Base-by-base conservation (phyloP, 2,888 invertebrate genomes). In the Galerucella nymphaeae region DNA sequence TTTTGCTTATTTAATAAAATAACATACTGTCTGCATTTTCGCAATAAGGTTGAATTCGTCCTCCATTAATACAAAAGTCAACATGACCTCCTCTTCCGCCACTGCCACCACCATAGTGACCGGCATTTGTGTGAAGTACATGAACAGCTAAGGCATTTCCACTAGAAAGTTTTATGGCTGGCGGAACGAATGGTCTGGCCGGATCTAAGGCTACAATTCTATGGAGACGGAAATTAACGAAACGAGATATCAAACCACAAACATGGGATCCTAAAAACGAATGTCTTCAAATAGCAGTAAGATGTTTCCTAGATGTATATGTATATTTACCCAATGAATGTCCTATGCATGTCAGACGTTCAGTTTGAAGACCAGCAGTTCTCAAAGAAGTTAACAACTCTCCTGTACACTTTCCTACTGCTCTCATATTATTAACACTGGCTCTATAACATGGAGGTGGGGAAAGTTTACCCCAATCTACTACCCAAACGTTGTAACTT, bases 51-150 rank as follows among this genome's bases (percentile, higher is more conserved):
- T 94, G 94, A 71, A 90, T 88, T 71, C 90, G 86, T n/a, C 30
- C 30, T 38, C 30, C 30, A 9, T 38, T 38, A 38, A 38, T 38
- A 38, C 30, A 38, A 38, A 38, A 38, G 30, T 38, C 30, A 8
- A 38, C 30, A 38, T 38, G 30, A 38, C 30, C 30, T 38, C 30
- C 30, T 38, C 30, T 38, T 38, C 94, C 94, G 0, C 94, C 94
- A 82, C 94, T 94, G 53, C 93, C 92, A 2, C 89, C 90, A 84
- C 94, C 94, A 84, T 94, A 94, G 74, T 91, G 90, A 0, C 94
- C 94, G 0, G 94, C 94, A 84, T 94, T 94, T 0, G 94, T 94
- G 83, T 94, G 94, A 30, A 94, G 88, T 20, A 93, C 92, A 84
- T 94, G 92, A 3, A 94, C 94, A 0, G 93, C 92, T 71, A 91